These are phyloP conservation scores for Ctena decussata DNA, from an alignment of 2,888 invertebrate genomes.

Conservation along the genomic window DNA sequence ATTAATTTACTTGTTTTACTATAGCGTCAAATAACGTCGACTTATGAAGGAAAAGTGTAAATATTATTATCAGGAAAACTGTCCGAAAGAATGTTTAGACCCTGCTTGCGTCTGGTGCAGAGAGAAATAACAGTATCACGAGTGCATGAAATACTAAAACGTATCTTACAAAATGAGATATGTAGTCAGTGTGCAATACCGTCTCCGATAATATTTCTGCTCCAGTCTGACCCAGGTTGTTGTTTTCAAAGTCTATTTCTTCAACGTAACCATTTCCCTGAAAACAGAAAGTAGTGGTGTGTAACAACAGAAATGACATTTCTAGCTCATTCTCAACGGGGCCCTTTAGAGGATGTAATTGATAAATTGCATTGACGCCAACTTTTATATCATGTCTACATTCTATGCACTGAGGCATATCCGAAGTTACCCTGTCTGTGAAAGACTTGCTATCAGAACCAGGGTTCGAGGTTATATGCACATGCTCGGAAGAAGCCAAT, in stretches of 20 bases:
- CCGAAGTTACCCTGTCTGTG: background rate
- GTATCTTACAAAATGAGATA: constrained; percentile 49
- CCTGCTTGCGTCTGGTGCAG: too few species aligned
- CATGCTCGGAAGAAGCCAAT: too few species aligned
- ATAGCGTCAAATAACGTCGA: background rate
- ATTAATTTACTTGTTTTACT: background rate
- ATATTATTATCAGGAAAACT: background rate
- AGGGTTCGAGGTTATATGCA: too few species aligned
- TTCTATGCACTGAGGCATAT: background rate
- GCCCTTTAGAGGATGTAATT: background rate
- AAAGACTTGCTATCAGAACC: background rate
- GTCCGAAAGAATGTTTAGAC: too few species aligned
- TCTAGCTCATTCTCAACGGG: background rate
- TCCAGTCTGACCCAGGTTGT: constrained; percentile 42
- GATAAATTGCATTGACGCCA: background rate
- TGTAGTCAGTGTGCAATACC: constrained; percentile 35
- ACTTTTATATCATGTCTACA: background rate
- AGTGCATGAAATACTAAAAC: too few species aligned
- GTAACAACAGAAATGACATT: background rate
- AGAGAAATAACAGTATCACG: too few species aligned
- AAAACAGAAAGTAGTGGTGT: background rate
- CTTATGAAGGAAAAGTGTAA: background rate
- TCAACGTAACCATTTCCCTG: constrained; percentile 28
- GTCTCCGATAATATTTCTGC: constrained; percentile 41
- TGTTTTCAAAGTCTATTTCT: constrained; percentile 49